Conservation (phyloP, 2,113 vertebrate genomes). For the Plecturocebus donacophilus region DNA sequence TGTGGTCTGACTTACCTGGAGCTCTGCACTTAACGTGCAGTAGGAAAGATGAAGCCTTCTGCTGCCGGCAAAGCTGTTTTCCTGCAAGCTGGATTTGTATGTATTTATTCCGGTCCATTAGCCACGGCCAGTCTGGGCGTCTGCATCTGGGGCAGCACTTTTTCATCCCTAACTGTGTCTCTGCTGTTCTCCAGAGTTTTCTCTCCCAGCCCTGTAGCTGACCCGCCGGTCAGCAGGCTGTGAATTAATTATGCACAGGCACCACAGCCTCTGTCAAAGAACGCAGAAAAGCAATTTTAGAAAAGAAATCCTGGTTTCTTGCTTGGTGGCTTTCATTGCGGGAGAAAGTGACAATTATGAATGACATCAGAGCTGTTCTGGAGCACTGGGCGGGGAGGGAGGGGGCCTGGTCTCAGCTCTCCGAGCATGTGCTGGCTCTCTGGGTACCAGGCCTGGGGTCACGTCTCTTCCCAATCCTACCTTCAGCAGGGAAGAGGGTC, state of each 20-base stretch:
- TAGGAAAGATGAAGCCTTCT: accelerated
- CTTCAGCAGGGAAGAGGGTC: too few relatives aligned
- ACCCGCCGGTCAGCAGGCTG: not conserved
- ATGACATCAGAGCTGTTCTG: slow-evolving; percentile 14
- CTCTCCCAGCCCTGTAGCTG: not conserved
- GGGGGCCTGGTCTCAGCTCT: not conserved
- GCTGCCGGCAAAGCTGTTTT: not conserved
- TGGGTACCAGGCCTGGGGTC: not conserved
- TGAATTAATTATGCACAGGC: slow-evolving; percentile 28
- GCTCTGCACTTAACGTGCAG: accelerated
- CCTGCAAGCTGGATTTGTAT: not conserved
- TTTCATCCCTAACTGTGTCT: not conserved
- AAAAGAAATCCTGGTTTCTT: slow-evolving; percentile 30
- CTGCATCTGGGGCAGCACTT: accelerated
- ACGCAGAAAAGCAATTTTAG: slow-evolving; percentile 35
- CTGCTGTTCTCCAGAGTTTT: not conserved
- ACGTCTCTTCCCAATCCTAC: not conserved
- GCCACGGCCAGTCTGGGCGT: accelerated
- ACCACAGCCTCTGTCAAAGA: slow-evolving; percentile 13
- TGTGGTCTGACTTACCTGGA: not conserved
- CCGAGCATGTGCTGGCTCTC: not conserved
- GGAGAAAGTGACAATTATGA: not conserved
- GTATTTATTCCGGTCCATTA: not conserved
- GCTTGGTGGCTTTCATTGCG: not conserved
- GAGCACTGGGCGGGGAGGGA: accelerated